Evolutionary conservation across 2,888 invertebrate genomes (phyloP).

Genomic region (Drosophila imparisetae): DNA sequence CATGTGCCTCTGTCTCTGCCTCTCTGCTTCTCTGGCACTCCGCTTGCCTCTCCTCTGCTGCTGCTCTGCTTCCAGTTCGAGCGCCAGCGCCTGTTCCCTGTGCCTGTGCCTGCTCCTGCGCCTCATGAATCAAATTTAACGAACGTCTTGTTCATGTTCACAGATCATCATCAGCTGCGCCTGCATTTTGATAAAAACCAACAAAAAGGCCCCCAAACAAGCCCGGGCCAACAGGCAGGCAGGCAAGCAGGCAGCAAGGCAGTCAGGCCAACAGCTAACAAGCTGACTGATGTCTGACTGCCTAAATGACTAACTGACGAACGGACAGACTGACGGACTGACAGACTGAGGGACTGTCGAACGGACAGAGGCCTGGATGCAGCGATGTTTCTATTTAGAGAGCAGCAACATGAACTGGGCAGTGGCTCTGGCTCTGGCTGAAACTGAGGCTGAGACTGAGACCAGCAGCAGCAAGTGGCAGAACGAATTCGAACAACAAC

Average conservation of each 20-base stretch:
- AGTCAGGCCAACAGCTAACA: conserved; percentile 58
- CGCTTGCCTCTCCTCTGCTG: background rate
- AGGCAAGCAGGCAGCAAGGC: conserved; percentile 6
- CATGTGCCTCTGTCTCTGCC: background rate
- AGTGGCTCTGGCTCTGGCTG: background rate
- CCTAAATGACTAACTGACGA: conserved; percentile 58
- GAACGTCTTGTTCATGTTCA: conserved; percentile 83
- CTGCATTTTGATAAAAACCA: conserved; percentile 69
- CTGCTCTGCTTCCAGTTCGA: conserved; percentile 1
- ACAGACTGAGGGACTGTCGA: conserved; percentile 21
- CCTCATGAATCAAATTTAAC: conserved; percentile 85
- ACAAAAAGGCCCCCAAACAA: conserved; percentile 47
- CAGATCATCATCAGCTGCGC: conserved; percentile 81
- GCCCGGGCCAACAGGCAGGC: conserved; percentile 28
- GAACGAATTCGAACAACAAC: conserved; percentile 6
- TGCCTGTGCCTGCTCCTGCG: conserved; percentile 51
- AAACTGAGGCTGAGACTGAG: conserved; percentile 6
- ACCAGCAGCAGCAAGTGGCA: conserved; percentile 44
- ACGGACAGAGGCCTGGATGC: conserved; percentile 29
- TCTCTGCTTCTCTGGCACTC: background rate
- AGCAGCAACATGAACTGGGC: conserved; percentile 32
- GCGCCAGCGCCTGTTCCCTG: conserved; percentile 21
- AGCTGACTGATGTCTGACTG: conserved; percentile 76
- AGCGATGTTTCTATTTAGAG: conserved; percentile 76
- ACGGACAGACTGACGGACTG: conserved; percentile 18